These are phyloP conservation scores for Ophonus ardosiacus DNA, from an alignment of 2,888 invertebrate species.

Conservation along the genomic window DNA sequence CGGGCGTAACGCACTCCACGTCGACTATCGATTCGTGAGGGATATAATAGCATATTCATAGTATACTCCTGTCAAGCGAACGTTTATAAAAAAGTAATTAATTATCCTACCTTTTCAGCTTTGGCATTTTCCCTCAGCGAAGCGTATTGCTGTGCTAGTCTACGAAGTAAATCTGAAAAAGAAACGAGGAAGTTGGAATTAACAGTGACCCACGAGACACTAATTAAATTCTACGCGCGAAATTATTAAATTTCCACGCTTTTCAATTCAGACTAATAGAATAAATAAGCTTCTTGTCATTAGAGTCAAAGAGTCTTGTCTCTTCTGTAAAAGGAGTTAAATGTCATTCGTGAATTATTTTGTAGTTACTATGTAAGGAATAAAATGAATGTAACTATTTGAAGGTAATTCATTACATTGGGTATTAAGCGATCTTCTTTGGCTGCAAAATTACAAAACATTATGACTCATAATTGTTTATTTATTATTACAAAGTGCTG, in stretches of 20 bases:
- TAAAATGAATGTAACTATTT: background rate
- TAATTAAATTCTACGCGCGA: conserved; percentile 40
- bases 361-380: background rate
- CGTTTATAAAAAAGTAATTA: conserved; percentile 44
- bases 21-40: background rate
- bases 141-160: conserved; percentile 31
- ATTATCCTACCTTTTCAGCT: conserved; percentile 55
- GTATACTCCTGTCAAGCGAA: conserved; percentile 1
- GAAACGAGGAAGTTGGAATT: conserved; percentile 44
- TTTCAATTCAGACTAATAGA: conserved; percentile 51
- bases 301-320: background rate
- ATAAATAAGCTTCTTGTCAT: conserved; percentile 30
- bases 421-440: too few relatives aligned
- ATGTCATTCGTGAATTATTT: conserved; percentile 1
- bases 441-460: too few relatives aligned
- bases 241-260: conserved; percentile 56
- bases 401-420: background rate
- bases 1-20: background rate
- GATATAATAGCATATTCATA: conserved; percentile 30
- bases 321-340: conserved; percentile 1
- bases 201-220: conserved; percentile 35
- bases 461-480: too few relatives aligned
- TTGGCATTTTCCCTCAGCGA: conserved; percentile 44
- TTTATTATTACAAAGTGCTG: too few relatives aligned
- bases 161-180: conserved; percentile 56